These are phyloP conservation scores for Psix sp. DNA, from an alignment of 1,140 invertebrate species.

Conservation along the genomic window DNA sequence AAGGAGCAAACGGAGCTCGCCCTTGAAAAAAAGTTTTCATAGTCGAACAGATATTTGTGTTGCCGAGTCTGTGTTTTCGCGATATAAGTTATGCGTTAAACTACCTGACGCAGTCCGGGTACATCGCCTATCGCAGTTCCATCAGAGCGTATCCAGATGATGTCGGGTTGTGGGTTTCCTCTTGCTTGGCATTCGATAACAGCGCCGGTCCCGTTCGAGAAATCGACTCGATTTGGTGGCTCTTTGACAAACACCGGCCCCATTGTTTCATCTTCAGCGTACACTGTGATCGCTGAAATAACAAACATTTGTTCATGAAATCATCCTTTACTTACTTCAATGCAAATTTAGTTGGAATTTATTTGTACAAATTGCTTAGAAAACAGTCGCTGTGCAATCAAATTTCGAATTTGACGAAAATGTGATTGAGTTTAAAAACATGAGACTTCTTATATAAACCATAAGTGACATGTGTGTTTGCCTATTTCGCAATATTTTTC, in stretches of 20 bases:
- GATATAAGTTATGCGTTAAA: conserved; percentile 26
- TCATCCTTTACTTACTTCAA: background rate
- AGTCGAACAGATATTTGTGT: conserved; percentile 3
- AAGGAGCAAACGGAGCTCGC: conserved; percentile 10
- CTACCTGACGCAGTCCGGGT: conserved; percentile 88
- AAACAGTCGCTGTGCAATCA: too few relatives aligned
- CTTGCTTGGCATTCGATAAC: conserved; percentile 91
- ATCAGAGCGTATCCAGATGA: conserved; percentile 93
- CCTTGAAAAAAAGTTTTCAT: conserved; percentile 18
- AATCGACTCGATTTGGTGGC: conserved; percentile 88
- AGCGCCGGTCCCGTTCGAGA: conserved; percentile 95
- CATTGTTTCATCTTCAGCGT: conserved; percentile 84
- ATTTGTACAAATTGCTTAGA: too few relatives aligned
- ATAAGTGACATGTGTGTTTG: too few relatives aligned
- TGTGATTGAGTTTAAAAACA: too few relatives aligned
- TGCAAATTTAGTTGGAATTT: too few relatives aligned
- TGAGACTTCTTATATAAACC: too few relatives aligned
- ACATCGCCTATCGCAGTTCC: conserved; percentile 92
- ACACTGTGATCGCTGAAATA: conserved; percentile 56
- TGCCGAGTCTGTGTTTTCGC: conserved; percentile 1
- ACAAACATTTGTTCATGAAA: conserved; percentile 26
- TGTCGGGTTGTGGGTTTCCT: conserved; percentile 92
- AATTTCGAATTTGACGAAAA: too few relatives aligned
- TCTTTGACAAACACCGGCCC: conserved; percentile 95
- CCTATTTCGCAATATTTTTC: too few relatives aligned